A percentile compares a stretch with the other conserved stretches of the same genome.
Conservation (phyloP, 2,113 vertebrate genomes). For the Mesembrinibis cayennensis region DNA sequence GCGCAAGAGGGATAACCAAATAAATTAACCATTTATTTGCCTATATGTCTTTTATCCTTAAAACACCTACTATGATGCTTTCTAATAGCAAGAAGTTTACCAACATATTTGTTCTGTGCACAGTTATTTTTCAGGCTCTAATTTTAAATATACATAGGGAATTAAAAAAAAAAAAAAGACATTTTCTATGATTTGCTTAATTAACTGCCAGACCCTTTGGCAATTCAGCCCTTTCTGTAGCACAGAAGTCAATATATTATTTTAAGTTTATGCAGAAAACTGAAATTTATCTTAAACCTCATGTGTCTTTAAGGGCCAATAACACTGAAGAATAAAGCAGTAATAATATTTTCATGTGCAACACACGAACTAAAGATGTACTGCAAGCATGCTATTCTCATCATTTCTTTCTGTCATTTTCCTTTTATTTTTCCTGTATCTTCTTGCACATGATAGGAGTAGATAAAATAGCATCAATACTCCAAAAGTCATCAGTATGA, state of each 20-base stretch:
- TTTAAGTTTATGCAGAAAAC: background rate
- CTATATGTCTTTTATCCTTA: background rate
- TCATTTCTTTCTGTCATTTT: conserved; percentile 20
- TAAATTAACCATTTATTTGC: background rate
- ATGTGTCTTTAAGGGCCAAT: background rate
- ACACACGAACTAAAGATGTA: background rate
- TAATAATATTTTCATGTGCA: background rate
- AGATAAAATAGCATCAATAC: conserved; percentile 48
- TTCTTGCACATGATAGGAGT: background rate
- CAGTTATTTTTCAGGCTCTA: background rate
- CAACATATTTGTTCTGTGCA: background rate
- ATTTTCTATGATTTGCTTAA: conserved; percentile 25
- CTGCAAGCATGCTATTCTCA: background rate
- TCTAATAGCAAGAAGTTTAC: background rate
- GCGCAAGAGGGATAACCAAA: background rate
- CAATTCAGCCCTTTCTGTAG: background rate
- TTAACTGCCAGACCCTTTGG: conserved; percentile 12
- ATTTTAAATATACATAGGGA: background rate
- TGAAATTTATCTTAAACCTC: background rate
- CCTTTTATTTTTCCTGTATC: background rate
- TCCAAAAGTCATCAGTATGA: conserved; percentile 25
- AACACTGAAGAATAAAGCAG: background rate
- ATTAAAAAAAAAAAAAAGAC: background rate
- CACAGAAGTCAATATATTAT: background rate
- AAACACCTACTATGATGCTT: background rate